A percentile compares a stretch with the other conserved stretches of the same genome.
Conservation (phyloP, 1,140 invertebrate genomes). For the Danaus plexippus region DNA sequence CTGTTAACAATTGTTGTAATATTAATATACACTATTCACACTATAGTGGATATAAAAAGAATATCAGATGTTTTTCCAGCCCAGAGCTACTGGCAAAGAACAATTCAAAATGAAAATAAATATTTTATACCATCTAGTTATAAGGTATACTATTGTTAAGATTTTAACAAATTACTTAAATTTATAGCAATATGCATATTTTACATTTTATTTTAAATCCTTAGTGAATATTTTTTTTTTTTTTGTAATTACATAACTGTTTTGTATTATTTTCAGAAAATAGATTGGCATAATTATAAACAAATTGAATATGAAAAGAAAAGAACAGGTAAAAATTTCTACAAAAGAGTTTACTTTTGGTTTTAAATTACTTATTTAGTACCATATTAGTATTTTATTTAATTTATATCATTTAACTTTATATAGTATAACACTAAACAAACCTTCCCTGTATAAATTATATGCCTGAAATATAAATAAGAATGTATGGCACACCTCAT, state of each 20-base stretch:
- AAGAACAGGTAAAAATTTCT: conserved; percentile 71
- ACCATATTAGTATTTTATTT: too few species aligned
- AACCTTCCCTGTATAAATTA: too few species aligned
- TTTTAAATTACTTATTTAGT: too few species aligned
- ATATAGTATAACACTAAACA: too few species aligned
- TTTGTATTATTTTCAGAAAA: conserved; percentile 66
- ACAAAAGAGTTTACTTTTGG: not conserved
- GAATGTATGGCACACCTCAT: not conserved
- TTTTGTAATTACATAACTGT: conserved; percentile 1
- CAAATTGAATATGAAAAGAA: conserved; percentile 79
- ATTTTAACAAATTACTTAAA: not conserved
- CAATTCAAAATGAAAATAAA: conserved; percentile 14
- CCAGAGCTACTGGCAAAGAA: conserved; percentile 15
- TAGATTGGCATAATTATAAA: conserved; percentile 90
- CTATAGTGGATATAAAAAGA: conserved; percentile 15
- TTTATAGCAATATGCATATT: not conserved
- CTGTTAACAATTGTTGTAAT: conserved; percentile 28
- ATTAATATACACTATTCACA: conserved; percentile 12
- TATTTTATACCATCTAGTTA: conserved; percentile 44
- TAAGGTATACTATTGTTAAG: conserved; percentile 28
- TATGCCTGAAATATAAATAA: not conserved
- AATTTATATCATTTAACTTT: too few species aligned
- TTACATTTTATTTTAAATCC: not conserved
- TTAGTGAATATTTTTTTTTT: conserved; percentile 4
- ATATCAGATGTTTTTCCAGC: conserved; percentile 15